These are phyloP conservation scores for Psilopogon haemacephalus DNA, from an alignment of 2,113 vertebrate species.

Conservation along the genomic window DNA sequence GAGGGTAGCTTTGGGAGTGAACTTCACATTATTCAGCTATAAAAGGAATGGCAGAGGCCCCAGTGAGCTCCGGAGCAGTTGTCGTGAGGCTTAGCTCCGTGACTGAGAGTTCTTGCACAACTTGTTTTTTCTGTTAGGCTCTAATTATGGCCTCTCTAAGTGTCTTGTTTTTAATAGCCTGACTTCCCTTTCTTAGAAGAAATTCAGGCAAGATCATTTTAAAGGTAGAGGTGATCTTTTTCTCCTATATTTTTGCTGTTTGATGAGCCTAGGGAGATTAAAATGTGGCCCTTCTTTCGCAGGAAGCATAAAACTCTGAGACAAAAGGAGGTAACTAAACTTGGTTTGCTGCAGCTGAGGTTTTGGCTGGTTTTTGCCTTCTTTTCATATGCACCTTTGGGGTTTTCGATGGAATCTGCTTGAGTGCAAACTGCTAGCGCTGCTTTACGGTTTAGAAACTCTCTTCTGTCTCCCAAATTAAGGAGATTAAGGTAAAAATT, in stretches of 20 bases:
- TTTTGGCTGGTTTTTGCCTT: neutral
- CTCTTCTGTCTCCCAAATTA: neutral
- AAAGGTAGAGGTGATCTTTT: neutral
- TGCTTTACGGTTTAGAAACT: neutral
- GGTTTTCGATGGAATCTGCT: neutral
- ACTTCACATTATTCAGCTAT: constrained; percentile 67
- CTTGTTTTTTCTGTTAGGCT: constrained; percentile 64
- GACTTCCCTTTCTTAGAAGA: neutral
- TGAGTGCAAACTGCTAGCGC: neutral
- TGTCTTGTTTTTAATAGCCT: neutral
- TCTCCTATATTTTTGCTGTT: neutral
- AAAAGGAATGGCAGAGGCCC: constrained; percentile 69
- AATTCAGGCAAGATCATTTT: neutral
- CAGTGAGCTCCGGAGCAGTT: constrained; percentile 66
- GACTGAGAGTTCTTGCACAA: constrained; percentile 30
- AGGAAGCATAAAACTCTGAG: neutral
- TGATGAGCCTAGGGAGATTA: neutral
- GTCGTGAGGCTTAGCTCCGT: constrained; percentile 43
- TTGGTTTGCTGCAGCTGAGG: neutral
- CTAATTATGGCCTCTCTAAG: neutral
- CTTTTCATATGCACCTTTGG: neutral
- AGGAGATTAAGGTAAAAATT: neutral
- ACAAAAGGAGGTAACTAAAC: neutral
- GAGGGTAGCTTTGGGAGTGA: constrained; percentile 31
- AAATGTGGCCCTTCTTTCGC: neutral